Conservation (phyloP, 2,888 invertebrate genomes). For the Dynastes hyllus region DNA sequence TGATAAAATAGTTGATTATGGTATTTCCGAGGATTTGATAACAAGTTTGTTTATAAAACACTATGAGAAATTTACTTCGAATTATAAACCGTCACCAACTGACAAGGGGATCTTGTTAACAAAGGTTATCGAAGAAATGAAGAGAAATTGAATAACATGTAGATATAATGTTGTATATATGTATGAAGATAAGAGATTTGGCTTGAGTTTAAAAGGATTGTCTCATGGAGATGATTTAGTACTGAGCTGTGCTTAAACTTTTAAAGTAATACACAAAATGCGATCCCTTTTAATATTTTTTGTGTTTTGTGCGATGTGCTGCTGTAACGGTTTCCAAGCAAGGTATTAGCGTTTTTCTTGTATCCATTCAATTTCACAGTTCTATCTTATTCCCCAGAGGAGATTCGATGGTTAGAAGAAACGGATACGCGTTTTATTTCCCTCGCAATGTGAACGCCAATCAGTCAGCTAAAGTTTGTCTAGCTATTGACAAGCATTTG, state of each 20-base stretch:
- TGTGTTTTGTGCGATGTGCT: not conserved
- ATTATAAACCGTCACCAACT: too few species aligned
- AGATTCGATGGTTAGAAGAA: not conserved
- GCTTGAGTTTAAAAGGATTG: not conserved
- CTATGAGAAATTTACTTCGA: too few species aligned
- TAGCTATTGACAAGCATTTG: slow-evolving; percentile 20
- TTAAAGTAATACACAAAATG: not conserved
- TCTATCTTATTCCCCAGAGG: not conserved
- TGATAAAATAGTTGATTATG: too few species aligned
- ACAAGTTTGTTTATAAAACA: too few species aligned
- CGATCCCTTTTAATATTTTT: not conserved
- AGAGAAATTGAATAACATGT: not conserved
- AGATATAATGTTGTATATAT: not conserved
- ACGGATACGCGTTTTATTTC: slow-evolving; percentile 33
- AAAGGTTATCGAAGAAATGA: slow-evolving; percentile 1
- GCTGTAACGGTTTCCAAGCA: not conserved
- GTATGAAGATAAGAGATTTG: not conserved
- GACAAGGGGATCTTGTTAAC: too few species aligned
- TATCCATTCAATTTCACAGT: not conserved
- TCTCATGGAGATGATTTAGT: not conserved
- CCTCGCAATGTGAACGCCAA: slow-evolving; percentile 17
- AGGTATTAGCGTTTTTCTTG: not conserved
- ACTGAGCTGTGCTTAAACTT: too few species aligned
- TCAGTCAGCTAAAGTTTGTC: slow-evolving; percentile 30
- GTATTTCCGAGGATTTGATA: too few species aligned